phyloP scores from a whole-genome alignment of 2,113 vertebrate genomes.

The Struthidea cinerea region DNA sequence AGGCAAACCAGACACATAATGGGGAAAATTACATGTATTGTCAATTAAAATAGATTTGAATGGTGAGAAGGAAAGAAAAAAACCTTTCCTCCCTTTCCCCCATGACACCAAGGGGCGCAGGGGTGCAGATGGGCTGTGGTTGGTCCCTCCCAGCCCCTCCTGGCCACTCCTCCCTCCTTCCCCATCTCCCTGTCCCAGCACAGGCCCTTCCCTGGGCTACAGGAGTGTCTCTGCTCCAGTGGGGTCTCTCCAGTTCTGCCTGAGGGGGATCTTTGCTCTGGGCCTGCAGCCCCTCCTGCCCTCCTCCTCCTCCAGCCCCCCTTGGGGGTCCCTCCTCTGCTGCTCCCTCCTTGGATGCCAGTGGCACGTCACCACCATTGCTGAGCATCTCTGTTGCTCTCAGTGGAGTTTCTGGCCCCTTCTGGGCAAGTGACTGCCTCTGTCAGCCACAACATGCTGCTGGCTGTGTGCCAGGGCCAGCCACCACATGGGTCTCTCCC shows the following conservation, averaged over 20 bases:
- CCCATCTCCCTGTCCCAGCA: neutral
- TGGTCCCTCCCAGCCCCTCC: neutral
- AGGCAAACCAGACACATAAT: neutral
- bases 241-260: neutral
- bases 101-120: rapidly evolving
- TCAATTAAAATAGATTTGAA: neutral
- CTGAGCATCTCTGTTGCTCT: neutral
- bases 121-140: rapidly evolving
- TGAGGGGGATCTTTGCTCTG: neutral
- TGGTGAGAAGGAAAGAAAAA: neutral
- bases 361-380: neutral
- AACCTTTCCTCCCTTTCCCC: neutral
- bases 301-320: neutral
- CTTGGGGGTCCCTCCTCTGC: neutral
- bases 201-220: neutral
- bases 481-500: neutral
- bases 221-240: neutral
- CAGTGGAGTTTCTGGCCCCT: neutral
- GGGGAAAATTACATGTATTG: neutral
- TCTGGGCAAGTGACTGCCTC: neutral
- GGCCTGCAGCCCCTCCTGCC: neutral
- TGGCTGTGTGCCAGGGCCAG: neutral
- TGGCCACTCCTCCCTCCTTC: rapidly evolving
- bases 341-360: neutral
- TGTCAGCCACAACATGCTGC: rapidly evolving